Evolutionary conservation across 2,888 invertebrate genomes (phyloP), one percentile per base, ranked within the genome.

Genomic region (Scaptodrosophila latifasciaeformis): DNA sequence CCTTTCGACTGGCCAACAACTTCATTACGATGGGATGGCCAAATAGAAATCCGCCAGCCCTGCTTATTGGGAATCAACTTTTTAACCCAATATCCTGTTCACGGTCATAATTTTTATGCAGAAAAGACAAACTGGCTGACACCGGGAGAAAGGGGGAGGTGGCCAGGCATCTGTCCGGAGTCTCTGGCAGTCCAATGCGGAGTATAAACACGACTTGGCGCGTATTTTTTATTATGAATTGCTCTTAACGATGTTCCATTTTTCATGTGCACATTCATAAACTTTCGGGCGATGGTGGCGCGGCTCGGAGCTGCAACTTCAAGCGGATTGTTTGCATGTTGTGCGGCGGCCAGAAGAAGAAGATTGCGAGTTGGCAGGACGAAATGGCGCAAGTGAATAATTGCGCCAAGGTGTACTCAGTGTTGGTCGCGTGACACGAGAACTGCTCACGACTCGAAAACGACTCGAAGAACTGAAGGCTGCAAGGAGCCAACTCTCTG

Each of bases 161-260:
- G 31, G 31, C 31, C 12, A n/a, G 12, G 12, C n/a, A n/a, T n/a
- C n/a, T n/a, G 15, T 17, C 29, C 35, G 47, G 56, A 54, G 53
- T 13, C 19, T 29, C 24, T 24, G 42, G 12, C n/a, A 6, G 21
- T 24, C 3, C 29, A 27, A n/a, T 13, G n/a, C 34, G 13, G 34
- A 34, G 13, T 15, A 24, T 7, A 7, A 10, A 17, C 37, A 37
- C 59, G 54, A 58, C 63, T 54, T 59, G 44, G 52, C 68, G 67
- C 67, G 70, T 81, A 77, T 84, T 7, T 3, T 84, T 84, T 82
- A 85, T 85, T 84, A 85, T 85, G 84, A 85, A 85, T 85, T 83
- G 85, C 85, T 78, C 83, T 85, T 85, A 85, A 85, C 85, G 85
- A 85, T 85, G 81, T 77, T 82, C 74, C 84, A 85, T 85, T 83